These are phyloP conservation scores for Agrotis segetum DNA, from an alignment of 2,888 invertebrate genomes.

Conservation along the genomic window DNA sequence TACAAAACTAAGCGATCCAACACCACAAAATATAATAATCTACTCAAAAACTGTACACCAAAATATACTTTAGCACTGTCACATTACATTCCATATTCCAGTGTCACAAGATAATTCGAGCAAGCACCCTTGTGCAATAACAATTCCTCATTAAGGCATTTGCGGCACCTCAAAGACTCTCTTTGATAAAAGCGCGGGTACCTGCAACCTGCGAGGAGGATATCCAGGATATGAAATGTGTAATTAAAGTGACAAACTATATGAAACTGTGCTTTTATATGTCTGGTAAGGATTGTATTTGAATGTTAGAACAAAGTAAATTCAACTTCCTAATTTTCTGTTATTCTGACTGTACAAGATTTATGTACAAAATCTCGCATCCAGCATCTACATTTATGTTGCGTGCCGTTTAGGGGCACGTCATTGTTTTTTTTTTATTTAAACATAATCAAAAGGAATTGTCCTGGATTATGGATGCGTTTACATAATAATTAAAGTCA, in stretches of 20 bases:
- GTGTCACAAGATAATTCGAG: constrained; percentile 52
- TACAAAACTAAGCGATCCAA: constrained; percentile 10
- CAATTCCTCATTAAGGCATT: constrained; percentile 67
- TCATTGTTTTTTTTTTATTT: too few relatives aligned
- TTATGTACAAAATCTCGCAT: too few relatives aligned
- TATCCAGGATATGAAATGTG: not conserved
- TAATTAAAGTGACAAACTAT: not conserved
- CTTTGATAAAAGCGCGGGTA: constrained; percentile 51
- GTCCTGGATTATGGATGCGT: too few relatives aligned
- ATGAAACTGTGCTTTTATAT: too few relatives aligned
- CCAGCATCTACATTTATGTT: too few relatives aligned
- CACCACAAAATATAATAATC: constrained; percentile 33
- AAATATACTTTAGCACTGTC: constrained; percentile 13
- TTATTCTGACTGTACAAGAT: too few relatives aligned
- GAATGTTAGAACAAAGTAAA: too few relatives aligned
- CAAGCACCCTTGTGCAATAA: constrained; percentile 53
- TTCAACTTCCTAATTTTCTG: too few relatives aligned
- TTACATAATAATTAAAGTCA: too few relatives aligned
- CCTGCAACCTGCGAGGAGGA: constrained; percentile 9
- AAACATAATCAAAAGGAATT: too few relatives aligned
- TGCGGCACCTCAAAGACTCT: constrained; percentile 59
- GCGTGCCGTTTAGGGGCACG: too few relatives aligned
- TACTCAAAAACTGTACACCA: constrained; percentile 18
- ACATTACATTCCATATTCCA: constrained; percentile 21
- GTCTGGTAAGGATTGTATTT: too few relatives aligned